Conservation (phyloP, 2,888 invertebrate species). For the Macrophya annulata region DNA sequence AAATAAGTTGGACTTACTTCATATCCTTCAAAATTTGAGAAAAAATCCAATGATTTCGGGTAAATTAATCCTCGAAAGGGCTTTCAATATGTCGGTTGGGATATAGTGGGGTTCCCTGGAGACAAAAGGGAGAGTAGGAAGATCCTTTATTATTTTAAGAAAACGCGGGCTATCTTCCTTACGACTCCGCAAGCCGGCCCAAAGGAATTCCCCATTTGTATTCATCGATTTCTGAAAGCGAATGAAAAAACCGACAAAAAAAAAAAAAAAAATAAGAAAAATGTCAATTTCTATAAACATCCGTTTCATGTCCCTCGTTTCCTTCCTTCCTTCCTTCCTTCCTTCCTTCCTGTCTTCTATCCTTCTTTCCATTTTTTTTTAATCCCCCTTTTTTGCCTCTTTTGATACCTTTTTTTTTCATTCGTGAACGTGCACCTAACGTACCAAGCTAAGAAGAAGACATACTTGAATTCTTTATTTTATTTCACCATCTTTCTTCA, state of each 20-base stretch:
- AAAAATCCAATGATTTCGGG: constrained; percentile 29
- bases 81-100: constrained; percentile 45
- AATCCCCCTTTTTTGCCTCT: not conserved
- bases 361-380: not conserved
- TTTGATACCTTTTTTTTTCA: constrained; percentile 8
- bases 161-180: constrained; percentile 41
- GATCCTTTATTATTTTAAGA: constrained; percentile 53
- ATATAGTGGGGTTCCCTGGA: constrained; percentile 24
- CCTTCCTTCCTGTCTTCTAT: constrained; percentile 20
- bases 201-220: constrained; percentile 55
- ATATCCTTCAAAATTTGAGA: not conserved
- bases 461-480: constrained; percentile 31
- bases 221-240: constrained; percentile 54
- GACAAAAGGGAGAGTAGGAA: constrained; percentile 29
- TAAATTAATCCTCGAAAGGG: constrained; percentile 45
- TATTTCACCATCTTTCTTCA: not conserved
- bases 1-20: not conserved
- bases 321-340: constrained; percentile 49
- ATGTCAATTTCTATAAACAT: constrained; percentile 55
- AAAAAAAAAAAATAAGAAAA: constrained; percentile 47
- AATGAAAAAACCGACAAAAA: constrained; percentile 13
- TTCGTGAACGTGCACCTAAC: not conserved
- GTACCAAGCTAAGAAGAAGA: not conserved
- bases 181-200: constrained; percentile 54
- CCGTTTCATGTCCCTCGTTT: constrained; percentile 46